Evolutionary conservation across 2,797 vertebrate species (phyloP), one percentile per base, ranked within the genome.

Genomic region (Hydrophis major): DNA sequence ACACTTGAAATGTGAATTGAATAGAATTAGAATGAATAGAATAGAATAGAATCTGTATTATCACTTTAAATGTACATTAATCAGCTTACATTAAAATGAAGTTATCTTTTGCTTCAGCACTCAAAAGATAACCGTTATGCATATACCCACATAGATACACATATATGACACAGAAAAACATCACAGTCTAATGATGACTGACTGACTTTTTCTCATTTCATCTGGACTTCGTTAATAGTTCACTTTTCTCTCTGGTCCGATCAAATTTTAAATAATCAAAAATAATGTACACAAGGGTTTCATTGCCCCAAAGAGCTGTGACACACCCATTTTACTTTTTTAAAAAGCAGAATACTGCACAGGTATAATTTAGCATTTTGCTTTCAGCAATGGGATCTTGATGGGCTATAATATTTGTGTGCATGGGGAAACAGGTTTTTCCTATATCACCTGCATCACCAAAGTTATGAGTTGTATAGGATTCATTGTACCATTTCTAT

Each of bases 121-220:
- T 63, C 27, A 63, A 63, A 28, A 63, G 27, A 63, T 28, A 28
- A 28, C 27, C 4, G 28, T 61, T 61, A 61, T 61, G 60, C 10
- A 27, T 27, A 61, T 61, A 27, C 7, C 25, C 25, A 61, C 25
- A 27, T 2, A 61, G 10, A 63, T 8, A 61, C 11, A 63, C 4
- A 28, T 4, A 60, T 3, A 63, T 0, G 61, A 63, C 61, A 63
- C 27, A 63, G 27, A 63, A 6, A 63, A 28, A 63, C 61, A 63
- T 63, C 27, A 13, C 27, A 28, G 27, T 63, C 61, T 28, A 28
- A 27, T 63, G 61, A 63, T 63, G 11, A 63, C 11, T 63, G 2
- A 20, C 1, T 88, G 86, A 27, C 61, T 94, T 74, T 92, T 28
- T 92, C 3, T 83, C 47, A 90, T 91, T 87, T 6, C 78, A 93